Base-by-base conservation (phyloP, 2,888 invertebrate species). In the Leptinotarsa tumamoca region DNA sequence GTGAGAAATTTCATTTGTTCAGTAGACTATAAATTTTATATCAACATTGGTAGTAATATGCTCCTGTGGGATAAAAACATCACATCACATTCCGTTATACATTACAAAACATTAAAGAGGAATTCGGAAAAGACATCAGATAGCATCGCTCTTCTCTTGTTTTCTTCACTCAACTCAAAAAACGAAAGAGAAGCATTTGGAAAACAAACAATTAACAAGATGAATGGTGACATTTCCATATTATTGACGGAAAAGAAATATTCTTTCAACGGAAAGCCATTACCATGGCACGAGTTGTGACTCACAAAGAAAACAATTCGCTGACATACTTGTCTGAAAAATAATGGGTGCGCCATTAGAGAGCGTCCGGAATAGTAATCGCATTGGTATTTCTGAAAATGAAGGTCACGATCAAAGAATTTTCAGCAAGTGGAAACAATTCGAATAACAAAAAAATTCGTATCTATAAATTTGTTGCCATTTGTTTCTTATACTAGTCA, bases 161-260 rank as follows among this genome's bases (percentile, higher is more conserved):
- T 23, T 58, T 13, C 3, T 21, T 14, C 7, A 21, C 14, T 23
- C 21, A 33, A 33, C 15, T 21, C 13, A 15, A 0, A 58, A 15
- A 58, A 58, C 21, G 0, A 23, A 58, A 58, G 23, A 15, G 23
- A 15, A 21, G 4, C 58, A 58, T 58, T 23, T 23, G 14, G 15
- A 27, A 23, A 58, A 27, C 23, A 58, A 58, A 23, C 58, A 58
- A 58, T 58, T 58, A 58, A 58, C 23, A 27, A 58, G 58, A 58
- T 23, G 23, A 15, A 58, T 58, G 58, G 23, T 58, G 58, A 58
- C 58, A 58, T 58, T 58, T 58, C 58, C 58, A 58, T 58, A 58
- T 58, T 58, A 58, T 58, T 58, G 58, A 58, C 58, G 58, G 4
- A 23, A 58, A 14, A 58, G 15, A 58, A 58, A 58, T 58, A 58